Percentiles rank a stretch among this genome's conserved stretches.
Evolutionary conservation across 1,140 invertebrate genomes (phyloP).

Genomic region (Orius insidiosus): DNA sequence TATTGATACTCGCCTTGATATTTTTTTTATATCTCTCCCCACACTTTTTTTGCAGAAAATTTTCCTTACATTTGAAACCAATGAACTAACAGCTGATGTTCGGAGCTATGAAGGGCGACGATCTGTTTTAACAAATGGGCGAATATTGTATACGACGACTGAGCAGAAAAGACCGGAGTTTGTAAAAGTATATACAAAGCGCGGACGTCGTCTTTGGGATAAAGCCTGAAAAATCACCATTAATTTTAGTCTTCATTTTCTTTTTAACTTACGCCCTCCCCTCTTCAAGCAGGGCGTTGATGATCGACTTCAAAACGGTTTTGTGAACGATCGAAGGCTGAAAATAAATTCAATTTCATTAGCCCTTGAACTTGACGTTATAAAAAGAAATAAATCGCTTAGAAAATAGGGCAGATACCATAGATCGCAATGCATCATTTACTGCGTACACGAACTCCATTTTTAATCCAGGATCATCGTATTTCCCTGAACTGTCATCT

Average conservation of each 20-base stretch:
- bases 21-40: too few relatives aligned
- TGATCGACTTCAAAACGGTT: constrained; percentile 36
- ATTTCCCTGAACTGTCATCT: constrained; percentile 25
- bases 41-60: too few relatives aligned
- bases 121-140: constrained; percentile 42
- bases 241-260: neutral
- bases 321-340: constrained; percentile 34
- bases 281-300: constrained; percentile 33
- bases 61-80: constrained; percentile 41
- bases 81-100: constrained; percentile 43
- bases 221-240: constrained; percentile 27
- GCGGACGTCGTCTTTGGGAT: constrained; percentile 39
- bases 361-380: constrained; percentile 1
- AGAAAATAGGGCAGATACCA: too few relatives aligned
- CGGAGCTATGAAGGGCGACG: constrained; percentile 34
- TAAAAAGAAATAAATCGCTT: too few relatives aligned
- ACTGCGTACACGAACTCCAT: constrained; percentile 38
- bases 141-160: constrained; percentile 43
- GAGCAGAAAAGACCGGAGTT: constrained; percentile 40
- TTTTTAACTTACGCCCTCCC: constrained; percentile 31
- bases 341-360: constrained; percentile 15
- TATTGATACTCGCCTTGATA: too few relatives aligned
- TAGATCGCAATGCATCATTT: constrained; percentile 35
- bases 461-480: constrained; percentile 38
- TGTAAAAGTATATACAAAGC: constrained; percentile 39